Base-by-base conservation (phyloP, 2,113 vertebrate genomes). In the Erythrolamprus reginae region DNA sequence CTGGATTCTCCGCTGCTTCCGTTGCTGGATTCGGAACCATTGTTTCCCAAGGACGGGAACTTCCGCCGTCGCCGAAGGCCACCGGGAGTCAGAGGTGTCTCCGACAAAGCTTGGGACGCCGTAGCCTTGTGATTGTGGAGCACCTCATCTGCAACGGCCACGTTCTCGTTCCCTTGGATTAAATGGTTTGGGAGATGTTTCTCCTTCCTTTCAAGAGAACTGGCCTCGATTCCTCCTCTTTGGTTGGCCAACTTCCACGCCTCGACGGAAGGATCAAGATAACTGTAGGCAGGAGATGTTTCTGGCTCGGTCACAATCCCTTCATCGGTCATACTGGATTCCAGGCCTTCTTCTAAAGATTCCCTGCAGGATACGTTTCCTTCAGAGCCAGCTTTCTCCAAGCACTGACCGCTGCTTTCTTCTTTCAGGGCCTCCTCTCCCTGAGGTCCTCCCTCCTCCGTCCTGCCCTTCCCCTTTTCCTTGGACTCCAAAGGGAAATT, bases 241-340 rank as follows among this genome's bases (percentile, higher is more conserved):
- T 93, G 94, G 2, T 55, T 8, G 19, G 89, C 97, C 95, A 89
- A 95, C 28, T 96, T 97, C 98, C 98, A 99, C 45, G 96, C 92
- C 0, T 95, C 97, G n/a, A 98, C 92, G 0, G 97, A 96, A 87
- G 97, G 94, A 0, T 94, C 96, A 21, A 98, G 95, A 94, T 97
- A 97, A 90, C 95, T 97, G 89, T 97, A 97, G 91, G 94, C 96
- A 0, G 96, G 96, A 55, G 96, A 93, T 0, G 91, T 96, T 88
- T 99, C 99, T 0, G 97, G 98, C 95, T 99, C 99, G 0, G 98
- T 98, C 87, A 99, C 99, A 55, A 99, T 99, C 92, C 99, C 99
- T 96, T 99, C 99, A 24, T 99, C 99, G 0, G 98, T 98, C 96
- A 99, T 97, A 50, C 97, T 98, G 0, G 98, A 99, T 95, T 99